These are phyloP conservation scores for Philopotamus ludificatus DNA, from an alignment of 1,140 invertebrate genomes.

Conservation along the genomic window DNA sequence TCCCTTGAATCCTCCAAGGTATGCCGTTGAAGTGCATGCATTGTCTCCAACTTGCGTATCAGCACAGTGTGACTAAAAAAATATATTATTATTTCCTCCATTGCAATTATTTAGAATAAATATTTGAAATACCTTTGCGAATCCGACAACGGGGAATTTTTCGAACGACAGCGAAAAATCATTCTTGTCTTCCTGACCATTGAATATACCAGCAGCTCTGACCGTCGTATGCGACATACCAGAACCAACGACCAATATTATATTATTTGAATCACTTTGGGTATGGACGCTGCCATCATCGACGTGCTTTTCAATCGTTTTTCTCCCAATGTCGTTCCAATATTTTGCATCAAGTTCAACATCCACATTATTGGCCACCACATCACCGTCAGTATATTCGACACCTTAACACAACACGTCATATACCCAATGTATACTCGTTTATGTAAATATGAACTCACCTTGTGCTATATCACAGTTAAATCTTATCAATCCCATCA, in stretches of 20 bases:
- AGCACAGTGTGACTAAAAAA: constrained; percentile 70
- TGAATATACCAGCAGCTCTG: constrained; percentile 65
- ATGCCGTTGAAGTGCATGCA: constrained; percentile 68
- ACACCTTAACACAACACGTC: too few species aligned
- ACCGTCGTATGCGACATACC: constrained; percentile 74
- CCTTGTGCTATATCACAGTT: too few species aligned
- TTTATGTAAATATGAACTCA: too few species aligned
- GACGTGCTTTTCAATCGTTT: too few species aligned
- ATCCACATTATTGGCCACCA: too few species aligned
- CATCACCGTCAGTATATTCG: too few species aligned
- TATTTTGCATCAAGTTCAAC: too few species aligned
- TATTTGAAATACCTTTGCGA: constrained; percentile 71
- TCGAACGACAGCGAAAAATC: constrained; percentile 71
- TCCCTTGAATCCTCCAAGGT: constrained; percentile 64
- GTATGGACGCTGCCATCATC: too few species aligned
- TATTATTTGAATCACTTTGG: too few species aligned
- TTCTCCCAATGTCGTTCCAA: too few species aligned
- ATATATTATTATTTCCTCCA: background rate
- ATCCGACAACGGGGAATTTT: constrained; percentile 67
- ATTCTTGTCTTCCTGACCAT: constrained; percentile 65
- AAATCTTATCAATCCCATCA: too few species aligned
- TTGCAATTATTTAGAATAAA: constrained; percentile 1
- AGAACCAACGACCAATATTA: constrained; percentile 77
- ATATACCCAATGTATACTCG: too few species aligned
- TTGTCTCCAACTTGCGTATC: constrained; percentile 73